Percentiles rank a stretch among this genome's conserved stretches.
Evolutionary conservation across 2,113 vertebrate species (phyloP).

Genomic region (Siniperca knerii): DNA sequence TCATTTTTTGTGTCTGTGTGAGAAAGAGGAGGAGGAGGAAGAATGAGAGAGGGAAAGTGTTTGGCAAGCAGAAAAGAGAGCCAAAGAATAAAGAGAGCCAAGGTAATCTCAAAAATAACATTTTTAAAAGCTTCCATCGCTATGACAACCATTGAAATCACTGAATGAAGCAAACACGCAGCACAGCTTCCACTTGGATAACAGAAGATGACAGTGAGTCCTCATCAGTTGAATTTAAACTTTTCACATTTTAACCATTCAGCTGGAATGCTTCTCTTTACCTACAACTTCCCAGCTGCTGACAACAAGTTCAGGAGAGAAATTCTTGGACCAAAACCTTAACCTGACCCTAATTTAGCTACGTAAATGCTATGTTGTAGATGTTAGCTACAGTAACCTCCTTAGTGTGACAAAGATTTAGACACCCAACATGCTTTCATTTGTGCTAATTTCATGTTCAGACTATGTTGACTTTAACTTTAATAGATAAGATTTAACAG

Average conservation of each 20-base stretch:
- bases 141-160: conserved; percentile 39
- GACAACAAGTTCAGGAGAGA: not conserved
- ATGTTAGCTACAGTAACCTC: not conserved
- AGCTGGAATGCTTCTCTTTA: not conserved
- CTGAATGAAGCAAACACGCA: not conserved
- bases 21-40: not conserved
- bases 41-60: not conserved
- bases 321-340: not conserved
- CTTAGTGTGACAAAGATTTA: not conserved
- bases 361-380: too few relatives aligned
- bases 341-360: not conserved
- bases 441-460: not conserved
- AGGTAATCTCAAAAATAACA: not conserved
- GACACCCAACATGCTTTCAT: too few relatives aligned
- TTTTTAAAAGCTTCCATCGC: conserved; percentile 13
- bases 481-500: not conserved
- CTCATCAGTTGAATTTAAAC: not conserved
- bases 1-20: not conserved
- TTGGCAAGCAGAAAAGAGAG: not conserved
- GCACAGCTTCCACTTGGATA: not conserved
- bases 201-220: not conserved
- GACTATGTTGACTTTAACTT: not conserved
- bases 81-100: conserved; percentile 21
- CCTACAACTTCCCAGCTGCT: not conserved
- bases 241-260: not conserved